phyloP scores from a whole-genome alignment of 2,888 invertebrate species.

The Zootermopsis nevadensis region DNA sequence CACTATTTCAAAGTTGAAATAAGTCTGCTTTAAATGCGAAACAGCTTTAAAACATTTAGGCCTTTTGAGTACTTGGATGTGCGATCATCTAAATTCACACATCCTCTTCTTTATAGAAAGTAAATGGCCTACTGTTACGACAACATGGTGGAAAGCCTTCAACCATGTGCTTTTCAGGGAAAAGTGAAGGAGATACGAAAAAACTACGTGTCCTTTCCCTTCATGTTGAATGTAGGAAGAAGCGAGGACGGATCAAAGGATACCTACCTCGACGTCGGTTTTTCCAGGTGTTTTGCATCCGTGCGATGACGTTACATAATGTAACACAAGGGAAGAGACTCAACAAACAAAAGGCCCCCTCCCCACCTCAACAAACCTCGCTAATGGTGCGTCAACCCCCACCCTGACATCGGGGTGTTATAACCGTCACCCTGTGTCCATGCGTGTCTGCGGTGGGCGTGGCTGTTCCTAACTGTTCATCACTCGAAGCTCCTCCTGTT shows the following conservation, averaged over 20 bases:
- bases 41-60: too few species aligned
- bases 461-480: not conserved
- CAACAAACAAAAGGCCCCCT: not conserved
- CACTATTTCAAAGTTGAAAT: too few species aligned
- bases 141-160: too few species aligned
- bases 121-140: too few species aligned
- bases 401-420: not conserved
- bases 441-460: not conserved
- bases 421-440: not conserved
- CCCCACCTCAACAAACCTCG: not conserved
- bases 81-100: too few species aligned
- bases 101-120: too few species aligned
- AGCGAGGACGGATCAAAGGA: not conserved
- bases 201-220: not conserved
- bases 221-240: not conserved
- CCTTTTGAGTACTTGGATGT: too few species aligned
- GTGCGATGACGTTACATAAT: not conserved
- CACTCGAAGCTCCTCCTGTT: not conserved
- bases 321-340: not conserved
- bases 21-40: too few species aligned
- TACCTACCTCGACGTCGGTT: not conserved
- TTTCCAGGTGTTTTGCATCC: not conserved
- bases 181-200: not conserved
- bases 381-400: not conserved
- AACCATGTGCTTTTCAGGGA: too few species aligned